Evolutionary conservation across 2,888 invertebrate species (phyloP).

Genomic region (Nymphalis urticae): DNA sequence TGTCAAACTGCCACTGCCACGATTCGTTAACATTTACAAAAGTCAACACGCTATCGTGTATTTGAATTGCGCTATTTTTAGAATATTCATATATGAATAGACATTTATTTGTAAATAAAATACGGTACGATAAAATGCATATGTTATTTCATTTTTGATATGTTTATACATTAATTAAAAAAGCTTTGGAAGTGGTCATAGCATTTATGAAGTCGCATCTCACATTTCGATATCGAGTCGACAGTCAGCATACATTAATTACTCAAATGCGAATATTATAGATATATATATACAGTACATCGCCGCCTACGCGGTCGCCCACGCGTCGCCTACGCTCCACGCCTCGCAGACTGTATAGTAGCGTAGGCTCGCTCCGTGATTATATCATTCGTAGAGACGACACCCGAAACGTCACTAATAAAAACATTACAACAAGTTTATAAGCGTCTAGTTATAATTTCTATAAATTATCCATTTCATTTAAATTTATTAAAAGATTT

Average conservation of each 20-base stretch:
- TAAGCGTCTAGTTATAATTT: not conserved
- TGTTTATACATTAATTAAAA: not conserved
- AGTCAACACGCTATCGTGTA: slow-evolving; percentile 1
- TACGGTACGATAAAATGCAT: not conserved
- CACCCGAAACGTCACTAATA: slow-evolving; percentile 15
- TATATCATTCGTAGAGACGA: slow-evolving; percentile 17
- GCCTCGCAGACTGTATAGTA: slow-evolving; percentile 48
- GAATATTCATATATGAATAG: too few species aligned
- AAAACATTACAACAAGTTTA: slow-evolving; percentile 2
- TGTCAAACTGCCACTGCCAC: not conserved
- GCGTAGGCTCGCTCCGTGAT: slow-evolving; percentile 52
- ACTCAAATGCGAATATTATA: slow-evolving; percentile 52
- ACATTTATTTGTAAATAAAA: not conserved
- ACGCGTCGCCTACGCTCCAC: slow-evolving; percentile 48
- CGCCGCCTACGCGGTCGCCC: slow-evolving; percentile 60
- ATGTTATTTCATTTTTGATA: not conserved
- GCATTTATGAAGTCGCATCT: not conserved
- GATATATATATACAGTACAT: slow-evolving; percentile 45
- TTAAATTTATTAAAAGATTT: not conserved
- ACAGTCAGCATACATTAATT: not conserved
- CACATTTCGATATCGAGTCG: not conserved
- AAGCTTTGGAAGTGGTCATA: not conserved
- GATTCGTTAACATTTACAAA: slow-evolving; percentile 3
- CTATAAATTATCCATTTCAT: not conserved
- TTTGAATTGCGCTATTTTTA: too few species aligned